Evolutionary conservation across 2,113 vertebrate genomes (phyloP).

Genomic region (Orientallactaga bullata): DNA sequence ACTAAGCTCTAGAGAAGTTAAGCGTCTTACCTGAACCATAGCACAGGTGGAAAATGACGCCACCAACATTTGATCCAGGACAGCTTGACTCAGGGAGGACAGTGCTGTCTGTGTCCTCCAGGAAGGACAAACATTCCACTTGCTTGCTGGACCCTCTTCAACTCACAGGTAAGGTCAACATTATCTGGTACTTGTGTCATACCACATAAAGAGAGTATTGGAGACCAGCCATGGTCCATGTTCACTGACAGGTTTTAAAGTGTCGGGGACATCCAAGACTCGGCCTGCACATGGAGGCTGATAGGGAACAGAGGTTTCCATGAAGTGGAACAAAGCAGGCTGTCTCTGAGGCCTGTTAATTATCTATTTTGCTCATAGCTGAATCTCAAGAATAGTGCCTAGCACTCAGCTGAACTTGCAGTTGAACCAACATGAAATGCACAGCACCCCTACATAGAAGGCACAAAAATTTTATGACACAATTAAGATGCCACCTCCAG

Average conservation of each 20-base stretch:
- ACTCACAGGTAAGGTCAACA: not conserved
- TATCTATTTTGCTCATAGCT: constrained; percentile 4
- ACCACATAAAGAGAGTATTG: not conserved
- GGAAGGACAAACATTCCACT: not conserved
- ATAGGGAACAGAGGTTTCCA: not conserved
- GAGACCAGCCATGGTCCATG: not conserved
- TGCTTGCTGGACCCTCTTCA: not conserved
- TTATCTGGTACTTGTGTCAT: not conserved
- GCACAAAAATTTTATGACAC: not conserved
- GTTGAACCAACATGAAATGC: not conserved
- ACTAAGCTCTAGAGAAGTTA: not conserved
- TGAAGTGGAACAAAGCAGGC: constrained; percentile 10
- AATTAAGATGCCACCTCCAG: not conserved
- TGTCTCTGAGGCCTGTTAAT: not conserved
- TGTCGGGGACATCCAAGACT: not conserved
- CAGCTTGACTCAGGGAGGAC: not conserved
- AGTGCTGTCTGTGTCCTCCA: not conserved
- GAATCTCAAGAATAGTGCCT: constrained; percentile 6
- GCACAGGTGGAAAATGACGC: not conserved
- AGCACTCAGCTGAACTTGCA: not conserved
- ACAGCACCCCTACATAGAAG: not conserved
- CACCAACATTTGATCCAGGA: not conserved
- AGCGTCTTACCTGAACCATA: not conserved
- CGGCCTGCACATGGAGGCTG: not conserved
- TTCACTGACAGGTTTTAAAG: not conserved